Conservation (phyloP, 2,888 invertebrate genomes). For the Myathropa florea region DNA sequence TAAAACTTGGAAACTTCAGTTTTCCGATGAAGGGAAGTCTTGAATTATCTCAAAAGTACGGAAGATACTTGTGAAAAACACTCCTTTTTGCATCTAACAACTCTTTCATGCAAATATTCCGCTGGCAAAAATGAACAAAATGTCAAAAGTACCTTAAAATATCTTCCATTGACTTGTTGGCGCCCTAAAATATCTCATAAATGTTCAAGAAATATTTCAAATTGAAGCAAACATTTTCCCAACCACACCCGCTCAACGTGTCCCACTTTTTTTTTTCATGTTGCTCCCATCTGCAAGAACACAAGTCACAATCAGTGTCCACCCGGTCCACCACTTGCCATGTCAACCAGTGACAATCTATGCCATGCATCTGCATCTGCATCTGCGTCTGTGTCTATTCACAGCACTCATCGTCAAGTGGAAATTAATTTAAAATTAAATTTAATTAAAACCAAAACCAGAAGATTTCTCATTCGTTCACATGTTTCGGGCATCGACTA, state of each 20-base stretch:
- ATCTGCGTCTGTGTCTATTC: background rate
- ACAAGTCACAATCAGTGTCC: background rate
- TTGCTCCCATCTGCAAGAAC: background rate
- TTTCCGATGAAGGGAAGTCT: too few relatives aligned
- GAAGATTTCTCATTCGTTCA: background rate
- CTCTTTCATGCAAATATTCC: too few relatives aligned
- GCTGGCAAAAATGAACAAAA: background rate
- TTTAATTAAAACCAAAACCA: slow-evolving; percentile 5
- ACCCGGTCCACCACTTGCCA: background rate
- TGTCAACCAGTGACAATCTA: background rate
- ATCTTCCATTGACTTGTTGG: background rate
- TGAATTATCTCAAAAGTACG: too few relatives aligned
- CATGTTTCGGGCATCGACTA: background rate
- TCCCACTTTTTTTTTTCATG: background rate
- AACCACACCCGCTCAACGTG: background rate
- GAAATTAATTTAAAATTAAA: background rate
- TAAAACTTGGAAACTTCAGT: too few relatives aligned
- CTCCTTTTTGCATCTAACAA: too few relatives aligned
- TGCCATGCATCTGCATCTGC: background rate
- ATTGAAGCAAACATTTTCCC: background rate
- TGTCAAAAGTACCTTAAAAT: background rate
- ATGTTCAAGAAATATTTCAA: background rate
- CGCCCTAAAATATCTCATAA: background rate
- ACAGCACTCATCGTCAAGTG: background rate
- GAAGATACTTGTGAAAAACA: too few relatives aligned